Conservation (phyloP, 2,888 invertebrate species). For the Cyclophora punctaria region DNA sequence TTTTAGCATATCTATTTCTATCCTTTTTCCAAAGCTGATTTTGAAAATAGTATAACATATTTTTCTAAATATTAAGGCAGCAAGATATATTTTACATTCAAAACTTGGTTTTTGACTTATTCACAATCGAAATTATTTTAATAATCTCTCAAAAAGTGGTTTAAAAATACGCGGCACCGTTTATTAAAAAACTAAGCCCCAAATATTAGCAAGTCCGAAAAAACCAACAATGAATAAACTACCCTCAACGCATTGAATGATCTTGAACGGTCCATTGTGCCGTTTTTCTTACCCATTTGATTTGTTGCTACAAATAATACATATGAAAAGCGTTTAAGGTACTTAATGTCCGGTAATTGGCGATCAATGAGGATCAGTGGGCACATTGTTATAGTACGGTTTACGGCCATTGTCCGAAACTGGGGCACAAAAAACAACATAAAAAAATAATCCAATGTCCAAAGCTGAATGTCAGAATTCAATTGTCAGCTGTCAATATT, state of each 20-base stretch:
- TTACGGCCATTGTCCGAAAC: conserved; percentile 50
- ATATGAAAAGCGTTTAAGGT: conserved; percentile 70
- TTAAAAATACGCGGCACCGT: no score
- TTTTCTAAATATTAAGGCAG: no score
- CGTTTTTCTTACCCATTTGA: conserved; percentile 57
- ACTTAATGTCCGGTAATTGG: conserved; percentile 76
- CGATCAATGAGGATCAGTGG: conserved; percentile 76
- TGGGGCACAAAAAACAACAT: conserved; percentile 38
- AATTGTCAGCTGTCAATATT: conserved; percentile 51
- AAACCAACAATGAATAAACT: conserved; percentile 51
- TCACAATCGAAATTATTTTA: no score
- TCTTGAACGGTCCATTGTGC: conserved; percentile 61
- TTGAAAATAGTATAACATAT: no score
- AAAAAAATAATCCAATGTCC: conserved; percentile 53
- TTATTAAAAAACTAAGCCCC: conserved; percentile 35
- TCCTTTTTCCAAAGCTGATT: no score
- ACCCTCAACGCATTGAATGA: conserved; percentile 52
- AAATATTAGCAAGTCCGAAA: conserved; percentile 48
- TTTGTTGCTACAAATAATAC: conserved; percentile 71
- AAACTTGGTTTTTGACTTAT: no score
- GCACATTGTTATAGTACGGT: conserved; percentile 67
- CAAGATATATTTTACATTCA: no score
- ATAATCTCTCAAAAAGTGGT: no score
- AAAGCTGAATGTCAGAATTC: conserved; percentile 41
- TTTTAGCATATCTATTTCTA: no score